Percentiles rank a stretch among this genome's conserved stretches.
Conservation (phyloP, 1,140 invertebrate species). For the Anoplophora glabripennis region DNA sequence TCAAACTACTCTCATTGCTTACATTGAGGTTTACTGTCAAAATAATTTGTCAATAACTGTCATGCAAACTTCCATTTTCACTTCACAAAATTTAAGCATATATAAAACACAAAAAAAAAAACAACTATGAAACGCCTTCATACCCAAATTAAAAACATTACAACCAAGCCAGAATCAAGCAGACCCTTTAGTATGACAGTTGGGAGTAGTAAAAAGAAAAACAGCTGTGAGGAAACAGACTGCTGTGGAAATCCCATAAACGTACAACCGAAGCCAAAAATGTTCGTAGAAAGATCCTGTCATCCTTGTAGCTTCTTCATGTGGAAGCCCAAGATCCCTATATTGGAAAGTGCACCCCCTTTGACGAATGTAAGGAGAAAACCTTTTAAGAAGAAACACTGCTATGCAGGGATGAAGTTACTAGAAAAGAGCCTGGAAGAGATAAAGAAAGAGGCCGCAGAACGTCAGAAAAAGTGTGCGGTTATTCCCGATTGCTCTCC, state of each 20-base stretch:
- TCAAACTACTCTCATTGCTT: no score
- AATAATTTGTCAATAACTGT: no score
- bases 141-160: no score
- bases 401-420: constrained; percentile 23
- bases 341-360: not conserved
- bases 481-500: not conserved
- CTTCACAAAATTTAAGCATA: no score
- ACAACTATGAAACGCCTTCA: no score
- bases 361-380: not conserved
- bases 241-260: constrained; percentile 3
- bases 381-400: constrained; percentile 9
- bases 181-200: no score
- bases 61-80: no score
- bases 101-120: no score
- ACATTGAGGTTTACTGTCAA: no score
- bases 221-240: not conserved
- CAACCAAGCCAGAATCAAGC: no score
- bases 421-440: not conserved
- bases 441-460: constrained; percentile 3
- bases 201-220: no score
- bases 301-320: constrained; percentile 21
- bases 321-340: constrained; percentile 31
- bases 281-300: constrained; percentile 22
- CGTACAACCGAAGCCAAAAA: not conserved
- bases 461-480: constrained; percentile 4